Evolutionary conservation across 2,888 invertebrate genomes (phyloP).

Genomic region (Autographa pulchrina): DNA sequence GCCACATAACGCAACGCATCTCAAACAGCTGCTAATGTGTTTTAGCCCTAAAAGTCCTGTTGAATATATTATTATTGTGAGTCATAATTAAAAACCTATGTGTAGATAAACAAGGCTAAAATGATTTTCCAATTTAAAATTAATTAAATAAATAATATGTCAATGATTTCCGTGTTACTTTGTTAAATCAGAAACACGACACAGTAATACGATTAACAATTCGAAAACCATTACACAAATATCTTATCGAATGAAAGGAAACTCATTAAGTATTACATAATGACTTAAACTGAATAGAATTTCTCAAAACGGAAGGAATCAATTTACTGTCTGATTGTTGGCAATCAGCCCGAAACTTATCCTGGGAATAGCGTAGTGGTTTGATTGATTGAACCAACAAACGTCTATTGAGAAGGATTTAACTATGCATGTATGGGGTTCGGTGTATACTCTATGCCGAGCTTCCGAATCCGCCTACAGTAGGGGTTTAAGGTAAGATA

Average conservation of each 20-base stretch:
- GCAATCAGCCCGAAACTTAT: slow-evolving; percentile 40
- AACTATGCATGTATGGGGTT: slow-evolving; percentile 3
- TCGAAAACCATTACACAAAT: neutral
- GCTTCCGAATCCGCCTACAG: neutral
- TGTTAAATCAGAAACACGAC: neutral
- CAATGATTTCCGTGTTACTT: too few relatives aligned
- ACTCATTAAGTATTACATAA: slow-evolving; percentile 44
- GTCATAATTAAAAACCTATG: too few relatives aligned
- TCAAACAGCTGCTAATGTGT: too few relatives aligned
- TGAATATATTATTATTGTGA: too few relatives aligned
- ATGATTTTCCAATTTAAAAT: too few relatives aligned
- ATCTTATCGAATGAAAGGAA: slow-evolving; percentile 13
- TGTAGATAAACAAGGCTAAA: too few relatives aligned
- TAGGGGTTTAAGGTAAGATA: too few relatives aligned
- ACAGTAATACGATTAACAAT: neutral
- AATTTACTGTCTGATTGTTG: slow-evolving; percentile 56
- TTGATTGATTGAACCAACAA: slow-evolving; percentile 51
- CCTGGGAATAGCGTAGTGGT: slow-evolving; percentile 29
- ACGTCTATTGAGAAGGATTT: slow-evolving; percentile 18
- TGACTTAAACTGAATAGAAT: slow-evolving; percentile 34
- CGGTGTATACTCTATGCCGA: neutral
- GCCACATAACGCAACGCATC: too few relatives aligned
- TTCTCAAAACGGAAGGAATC: slow-evolving; percentile 47
- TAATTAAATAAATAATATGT: too few relatives aligned
- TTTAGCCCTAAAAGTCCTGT: too few relatives aligned